Evolutionary conservation across 1,140 invertebrate genomes (phyloP).

Genomic region (Listronotus oregonensis): DNA sequence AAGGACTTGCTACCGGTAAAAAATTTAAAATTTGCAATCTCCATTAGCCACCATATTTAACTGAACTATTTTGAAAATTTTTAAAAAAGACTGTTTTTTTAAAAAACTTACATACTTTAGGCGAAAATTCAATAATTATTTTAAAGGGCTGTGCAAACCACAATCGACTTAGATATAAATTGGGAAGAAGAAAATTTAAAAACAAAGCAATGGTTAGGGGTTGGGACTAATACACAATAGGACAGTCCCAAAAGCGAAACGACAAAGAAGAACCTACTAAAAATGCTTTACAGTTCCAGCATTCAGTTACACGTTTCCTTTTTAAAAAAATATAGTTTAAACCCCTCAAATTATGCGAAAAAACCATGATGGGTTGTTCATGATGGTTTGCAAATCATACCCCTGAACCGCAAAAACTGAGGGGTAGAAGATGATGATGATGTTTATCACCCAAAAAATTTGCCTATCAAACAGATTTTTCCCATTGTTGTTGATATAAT

Average conservation of each 20-base stretch:
- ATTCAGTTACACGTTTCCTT: conserved; percentile 82
- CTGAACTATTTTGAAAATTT: conserved; percentile 66
- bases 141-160: conserved; percentile 73
- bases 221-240: conserved; percentile 63
- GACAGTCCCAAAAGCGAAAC: conserved; percentile 41
- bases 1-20: conserved; percentile 65
- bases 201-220: conserved; percentile 56
- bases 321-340: conserved; percentile 71
- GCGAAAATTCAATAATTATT: conserved; percentile 68
- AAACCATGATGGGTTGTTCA: conserved; percentile 65
- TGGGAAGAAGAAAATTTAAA: conserved; percentile 75
- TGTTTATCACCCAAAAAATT: conserved; percentile 71
- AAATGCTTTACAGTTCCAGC: conserved; percentile 67
- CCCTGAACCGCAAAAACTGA: conserved; percentile 70
- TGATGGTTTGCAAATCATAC: conserved; percentile 71
- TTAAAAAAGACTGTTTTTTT: conserved; percentile 62
- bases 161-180: conserved; percentile 73
- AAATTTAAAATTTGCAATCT: conserved; percentile 69
- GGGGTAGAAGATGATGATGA: conserved; percentile 59
- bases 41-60: conserved; percentile 70
- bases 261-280: conserved; percentile 39
- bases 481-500: conserved; percentile 80
- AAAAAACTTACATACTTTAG: conserved; percentile 58
- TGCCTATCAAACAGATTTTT: conserved; percentile 83
- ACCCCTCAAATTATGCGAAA: conserved; percentile 56